Evolutionary conservation across 1,140 invertebrate genomes (phyloP).

Genomic region (Penaeus chinensis): DNA sequence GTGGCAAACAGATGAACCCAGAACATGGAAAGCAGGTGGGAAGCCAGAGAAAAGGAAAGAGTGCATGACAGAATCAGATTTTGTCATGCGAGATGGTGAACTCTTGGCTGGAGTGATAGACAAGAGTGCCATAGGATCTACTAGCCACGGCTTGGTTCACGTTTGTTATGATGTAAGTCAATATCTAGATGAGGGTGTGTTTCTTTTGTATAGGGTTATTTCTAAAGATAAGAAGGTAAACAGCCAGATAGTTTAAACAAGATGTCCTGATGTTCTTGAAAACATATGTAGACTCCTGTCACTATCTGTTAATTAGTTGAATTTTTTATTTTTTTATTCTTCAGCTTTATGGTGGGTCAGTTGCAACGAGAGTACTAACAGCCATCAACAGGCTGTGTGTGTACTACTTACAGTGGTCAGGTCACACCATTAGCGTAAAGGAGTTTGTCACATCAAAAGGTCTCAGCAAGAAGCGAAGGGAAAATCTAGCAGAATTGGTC

Average conservation of each 20-base stretch:
- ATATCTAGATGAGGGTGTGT: background rate
- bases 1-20: conserved; percentile 75
- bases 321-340: conserved; percentile 63
- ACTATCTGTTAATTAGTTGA: background rate
- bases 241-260: too few relatives aligned
- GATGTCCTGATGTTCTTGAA: too few relatives aligned
- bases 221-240: too few relatives aligned
- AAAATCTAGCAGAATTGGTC: conserved; percentile 78
- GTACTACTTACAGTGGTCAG: conserved; percentile 86
- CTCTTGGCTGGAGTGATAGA: conserved; percentile 94
- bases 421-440: conserved; percentile 94
- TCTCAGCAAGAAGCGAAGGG: conserved; percentile 79
- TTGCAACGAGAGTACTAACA: conserved; percentile 84
- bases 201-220: too few relatives aligned
- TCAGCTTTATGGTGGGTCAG: conserved; percentile 88
- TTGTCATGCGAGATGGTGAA: conserved; percentile 90
- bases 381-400: conserved; percentile 94
- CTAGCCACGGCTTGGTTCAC: conserved; percentile 92
- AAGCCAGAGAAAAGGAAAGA: conserved; percentile 65
- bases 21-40: conserved; percentile 74
- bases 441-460: conserved; percentile 88
- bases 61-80: conserved; percentile 88
- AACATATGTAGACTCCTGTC: too few relatives aligned
- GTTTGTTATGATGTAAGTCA: conserved; percentile 80
- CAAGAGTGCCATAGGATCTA: conserved; percentile 96